Percentiles rank a stretch among this genome's conserved stretches.
Evolutionary conservation across 2,888 invertebrate species (phyloP).

Genomic region (Agonum fuliginosum): DNA sequence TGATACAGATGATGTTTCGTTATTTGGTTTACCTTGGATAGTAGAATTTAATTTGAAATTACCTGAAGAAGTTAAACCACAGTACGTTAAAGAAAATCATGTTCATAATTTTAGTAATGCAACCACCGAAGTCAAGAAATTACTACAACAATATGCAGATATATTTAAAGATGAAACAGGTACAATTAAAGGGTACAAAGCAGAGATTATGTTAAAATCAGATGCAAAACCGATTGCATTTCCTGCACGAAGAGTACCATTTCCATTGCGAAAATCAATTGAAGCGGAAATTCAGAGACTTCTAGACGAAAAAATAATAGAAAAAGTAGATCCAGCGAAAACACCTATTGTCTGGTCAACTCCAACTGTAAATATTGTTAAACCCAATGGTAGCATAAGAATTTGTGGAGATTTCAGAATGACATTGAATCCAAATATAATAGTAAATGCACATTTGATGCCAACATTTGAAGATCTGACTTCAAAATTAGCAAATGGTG

Average conservation of each 20-base stretch:
- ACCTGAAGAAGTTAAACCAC: background rate
- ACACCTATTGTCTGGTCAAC: conserved; percentile 8
- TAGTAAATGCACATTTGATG: conserved; percentile 32
- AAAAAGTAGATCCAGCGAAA: conserved; percentile 9
- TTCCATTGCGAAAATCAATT: background rate
- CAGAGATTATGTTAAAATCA: background rate
- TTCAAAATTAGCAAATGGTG: conserved; percentile 6
- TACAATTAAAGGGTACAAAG: conserved; percentile 23
- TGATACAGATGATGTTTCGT: background rate
- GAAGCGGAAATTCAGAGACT: conserved; percentile 13
- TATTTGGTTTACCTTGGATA: conserved; percentile 24
- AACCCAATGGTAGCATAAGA: conserved; percentile 15
- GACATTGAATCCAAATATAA: conserved; percentile 44
- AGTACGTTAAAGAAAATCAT: background rate
- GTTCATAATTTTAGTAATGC: background rate
- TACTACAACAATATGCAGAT: conserved; percentile 1
- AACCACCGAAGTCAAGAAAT: background rate
- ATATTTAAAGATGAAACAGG: conserved; percentile 12
- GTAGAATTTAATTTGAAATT: conserved; percentile 18
- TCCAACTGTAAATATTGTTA: background rate
- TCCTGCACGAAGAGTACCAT: conserved; percentile 2
- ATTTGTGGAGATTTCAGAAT: conserved; percentile 38
- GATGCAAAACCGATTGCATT: background rate
- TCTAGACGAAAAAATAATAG: background rate
- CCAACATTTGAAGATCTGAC: conserved; percentile 51